Evolutionary conservation across 2,797 vertebrate genomes (phyloP).

Genomic region (Meriones psammophilus): DNA sequence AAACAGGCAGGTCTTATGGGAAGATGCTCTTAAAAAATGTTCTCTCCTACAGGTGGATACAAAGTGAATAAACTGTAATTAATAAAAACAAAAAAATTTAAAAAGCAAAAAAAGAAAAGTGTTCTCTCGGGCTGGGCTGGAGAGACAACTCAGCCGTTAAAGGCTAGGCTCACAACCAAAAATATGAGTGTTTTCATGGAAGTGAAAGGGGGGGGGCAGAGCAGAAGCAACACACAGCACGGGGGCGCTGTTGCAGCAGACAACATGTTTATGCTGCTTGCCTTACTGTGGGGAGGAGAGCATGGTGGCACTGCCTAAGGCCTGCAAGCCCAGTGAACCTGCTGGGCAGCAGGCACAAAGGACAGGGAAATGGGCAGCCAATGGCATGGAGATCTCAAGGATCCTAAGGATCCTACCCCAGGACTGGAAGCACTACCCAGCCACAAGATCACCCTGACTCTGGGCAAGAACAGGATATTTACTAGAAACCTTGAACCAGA

Average conservation of each 20-base stretch:
- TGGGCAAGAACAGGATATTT: background rate
- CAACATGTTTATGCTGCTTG: background rate
- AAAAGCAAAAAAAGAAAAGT: no score
- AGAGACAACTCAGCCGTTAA: no score
- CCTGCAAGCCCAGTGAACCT: no score
- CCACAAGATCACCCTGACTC: background rate
- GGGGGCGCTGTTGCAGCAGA: background rate
- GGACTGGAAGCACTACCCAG: background rate
- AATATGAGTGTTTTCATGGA: background rate
- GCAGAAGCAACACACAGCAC: background rate
- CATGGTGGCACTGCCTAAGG: background rate
- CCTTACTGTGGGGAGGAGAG: background rate
- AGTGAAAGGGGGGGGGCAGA: background rate
- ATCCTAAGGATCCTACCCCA: background rate
- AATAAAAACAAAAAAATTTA: no score
- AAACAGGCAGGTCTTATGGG: background rate
- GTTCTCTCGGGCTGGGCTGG: no score
- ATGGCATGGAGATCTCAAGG: background rate
- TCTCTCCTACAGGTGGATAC: no score
- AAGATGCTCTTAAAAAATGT: background rate
- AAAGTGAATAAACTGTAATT: no score
- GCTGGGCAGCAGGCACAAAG: background rate
- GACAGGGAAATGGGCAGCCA: background rate
- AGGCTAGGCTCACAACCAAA: no score
- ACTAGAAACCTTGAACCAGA: background rate